Percentiles rank a stretch among this genome's conserved stretches.
Evolutionary conservation across 1,140 invertebrate species (phyloP).

Genomic region (Delia radicum): DNA sequence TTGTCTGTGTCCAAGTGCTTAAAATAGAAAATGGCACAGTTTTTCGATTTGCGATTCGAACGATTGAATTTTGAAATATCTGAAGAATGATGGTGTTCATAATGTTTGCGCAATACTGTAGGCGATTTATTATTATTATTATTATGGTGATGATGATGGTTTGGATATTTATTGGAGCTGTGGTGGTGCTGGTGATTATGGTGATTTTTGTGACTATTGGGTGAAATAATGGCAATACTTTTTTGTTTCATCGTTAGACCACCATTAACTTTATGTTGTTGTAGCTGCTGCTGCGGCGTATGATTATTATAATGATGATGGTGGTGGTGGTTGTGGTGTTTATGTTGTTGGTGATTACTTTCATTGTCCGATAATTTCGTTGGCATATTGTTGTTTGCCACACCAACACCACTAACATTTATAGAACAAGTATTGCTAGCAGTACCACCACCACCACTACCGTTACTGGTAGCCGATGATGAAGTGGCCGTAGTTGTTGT

Average conservation of each 20-base stretch:
- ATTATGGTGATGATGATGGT: not conserved
- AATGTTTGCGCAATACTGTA: constrained; percentile 36
- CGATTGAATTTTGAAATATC: constrained; percentile 64
- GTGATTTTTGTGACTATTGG: constrained; percentile 33
- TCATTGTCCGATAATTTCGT: constrained; percentile 13
- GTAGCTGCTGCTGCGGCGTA: not conserved
- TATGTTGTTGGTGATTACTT: not conserved
- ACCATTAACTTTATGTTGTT: constrained; percentile 15
- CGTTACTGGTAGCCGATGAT: not conserved
- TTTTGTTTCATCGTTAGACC: constrained; percentile 34
- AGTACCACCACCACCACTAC: not conserved
- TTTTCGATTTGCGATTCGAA: constrained; percentile 74
- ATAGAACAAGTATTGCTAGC: not conserved
- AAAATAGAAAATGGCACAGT: constrained; percentile 80
- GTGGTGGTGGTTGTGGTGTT: constrained; percentile 28
- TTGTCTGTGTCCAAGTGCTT: constrained; percentile 82
- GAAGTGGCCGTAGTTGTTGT: constrained; percentile 21
- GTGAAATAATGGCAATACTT: constrained; percentile 49
- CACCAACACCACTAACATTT: not conserved
- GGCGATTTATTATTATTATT: constrained; percentile 41
- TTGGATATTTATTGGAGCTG: too few species aligned
- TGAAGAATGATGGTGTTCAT: constrained; percentile 55
- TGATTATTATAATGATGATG: too few species aligned
- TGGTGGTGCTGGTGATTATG: constrained; percentile 9
- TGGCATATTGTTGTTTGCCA: not conserved